phyloP scores from a whole-genome alignment of 2,113 vertebrate species.

The Phycodurus eques region DNA sequence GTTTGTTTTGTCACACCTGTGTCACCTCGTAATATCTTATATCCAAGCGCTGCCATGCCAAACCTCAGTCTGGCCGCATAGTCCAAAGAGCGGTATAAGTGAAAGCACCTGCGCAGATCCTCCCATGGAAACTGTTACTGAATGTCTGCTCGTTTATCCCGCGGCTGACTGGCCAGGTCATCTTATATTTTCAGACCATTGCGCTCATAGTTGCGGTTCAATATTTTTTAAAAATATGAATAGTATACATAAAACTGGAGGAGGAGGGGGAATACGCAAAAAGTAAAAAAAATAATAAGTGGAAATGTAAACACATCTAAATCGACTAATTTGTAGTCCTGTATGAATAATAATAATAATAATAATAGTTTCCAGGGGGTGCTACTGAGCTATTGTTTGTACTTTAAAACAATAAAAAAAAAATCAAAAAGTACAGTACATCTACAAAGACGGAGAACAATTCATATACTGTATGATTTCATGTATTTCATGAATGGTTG shows the following conservation, averaged over 20 bases:
- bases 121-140: conserved; percentile 8
- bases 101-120: conserved; percentile 5
- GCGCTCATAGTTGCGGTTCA: not conserved
- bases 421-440: too few species aligned
- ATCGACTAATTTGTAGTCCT: too few species aligned
- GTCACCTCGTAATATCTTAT: conserved; percentile 14
- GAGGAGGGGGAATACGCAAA: not conserved
- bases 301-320: too few species aligned
- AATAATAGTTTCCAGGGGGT: too few species aligned
- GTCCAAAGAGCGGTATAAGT: conserved; percentile 4
- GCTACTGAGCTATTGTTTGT: too few species aligned
- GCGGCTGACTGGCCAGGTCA: not conserved
- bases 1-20: conserved; percentile 13
- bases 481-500: not conserved
- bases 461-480: not conserved
- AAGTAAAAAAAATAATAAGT: not conserved
- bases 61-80: not conserved
- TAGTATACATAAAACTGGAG: not conserved
- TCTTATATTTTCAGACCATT: not conserved
- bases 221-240: not conserved
- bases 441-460: not conserved
- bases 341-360: too few species aligned
- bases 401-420: too few species aligned
- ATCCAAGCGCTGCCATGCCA: not conserved
- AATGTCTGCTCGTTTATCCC: conserved; percentile 7